phyloP scores from a whole-genome alignment of 2,888 invertebrate species.

The Sarcophaga subvicina region DNA sequence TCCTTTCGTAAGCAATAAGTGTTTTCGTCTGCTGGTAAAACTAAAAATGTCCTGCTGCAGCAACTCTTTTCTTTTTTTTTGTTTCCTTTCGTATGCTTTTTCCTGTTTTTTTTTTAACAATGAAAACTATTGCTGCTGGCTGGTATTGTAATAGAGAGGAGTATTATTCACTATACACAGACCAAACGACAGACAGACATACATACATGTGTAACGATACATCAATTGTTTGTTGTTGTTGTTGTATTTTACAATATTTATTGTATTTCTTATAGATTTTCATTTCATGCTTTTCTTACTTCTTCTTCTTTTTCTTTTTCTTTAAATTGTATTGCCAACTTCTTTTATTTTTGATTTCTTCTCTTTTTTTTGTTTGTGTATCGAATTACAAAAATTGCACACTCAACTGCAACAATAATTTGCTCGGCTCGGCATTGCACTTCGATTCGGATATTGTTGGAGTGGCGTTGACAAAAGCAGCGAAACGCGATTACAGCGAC shows the following conservation, averaged over 20 bases:
- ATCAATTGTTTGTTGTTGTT: conserved; percentile 57
- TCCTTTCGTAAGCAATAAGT: conserved; percentile 40
- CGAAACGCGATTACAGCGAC: conserved; percentile 60
- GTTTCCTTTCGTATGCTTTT: conserved; percentile 4
- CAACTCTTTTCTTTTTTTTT: background rate
- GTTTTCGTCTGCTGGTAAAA: conserved; percentile 49
- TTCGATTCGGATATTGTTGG: conserved; percentile 46
- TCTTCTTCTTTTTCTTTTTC: too few species aligned
- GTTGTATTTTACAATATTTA: background rate
- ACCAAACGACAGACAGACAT: conserved; percentile 15
- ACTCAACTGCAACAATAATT: conserved; percentile 31
- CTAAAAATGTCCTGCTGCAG: conserved; percentile 48
- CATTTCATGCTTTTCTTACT: background rate
- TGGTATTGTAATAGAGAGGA: conserved; percentile 18
- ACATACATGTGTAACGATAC: conserved; percentile 55
- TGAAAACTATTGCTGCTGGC: too few species aligned
- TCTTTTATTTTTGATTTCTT: conserved; percentile 21
- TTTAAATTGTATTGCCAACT: too few species aligned
- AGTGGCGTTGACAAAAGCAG: conserved; percentile 52
- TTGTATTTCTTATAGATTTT: conserved; percentile 24
- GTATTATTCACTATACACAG: background rate
- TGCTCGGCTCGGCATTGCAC: conserved; percentile 45
- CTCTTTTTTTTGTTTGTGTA: conserved; percentile 66
- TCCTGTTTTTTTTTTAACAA: conserved; percentile 8
- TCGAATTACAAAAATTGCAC: conserved; percentile 57